Base-by-base conservation (phyloP, 2,888 invertebrate species). In the Ctenicera cuprea region DNA sequence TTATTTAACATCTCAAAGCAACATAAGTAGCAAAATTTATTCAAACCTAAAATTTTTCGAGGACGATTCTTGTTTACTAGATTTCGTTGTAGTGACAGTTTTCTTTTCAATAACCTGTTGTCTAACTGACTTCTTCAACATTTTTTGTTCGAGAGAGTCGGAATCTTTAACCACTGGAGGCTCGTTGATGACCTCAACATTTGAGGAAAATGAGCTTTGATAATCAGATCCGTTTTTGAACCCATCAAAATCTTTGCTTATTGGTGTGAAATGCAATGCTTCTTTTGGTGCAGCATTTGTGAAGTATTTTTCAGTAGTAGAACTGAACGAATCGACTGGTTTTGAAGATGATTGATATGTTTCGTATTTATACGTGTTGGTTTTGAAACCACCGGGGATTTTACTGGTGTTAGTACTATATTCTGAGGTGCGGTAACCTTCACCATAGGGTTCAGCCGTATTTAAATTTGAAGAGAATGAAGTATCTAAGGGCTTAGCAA, bases 81-180 rank as follows among this genome's bases (percentile, higher is more conserved):
- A 82, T 74, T 83, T 83, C n/a, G 91, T 91, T 75, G 90, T 92
- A 82, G 92, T 92, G 0, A 93, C 90, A 0, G 92, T 92, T 81
- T 92, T 92, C 83, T 91, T 90, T 77, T 93, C 93, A 16, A 92
- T 90, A 0, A 91, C 90, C 77, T 92, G 92, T 57, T 93, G 92
- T 0, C 90, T 91, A n/a, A 91, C 90, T 0, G 92, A 92, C 78
- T 92, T 92, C 76, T 92, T 92, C 4, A 91, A 87, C 87, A 91
- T 91, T 80, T 90, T 91, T 79, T 91, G 91, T 76, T 92, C 92
- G 77, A 92, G 80, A n/a, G 88, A 88, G 50, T 92, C 91, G 0
- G 89, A 85, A 68, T 91, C 90, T 74, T 81, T 83, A 14, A 86
- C 75, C n/a, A 82, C 76, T 0, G 86, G 84, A 11, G 86, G 84